Evolutionary conservation across 2,113 vertebrate species (phyloP).

Genomic region (Turdus rufiventris): DNA sequence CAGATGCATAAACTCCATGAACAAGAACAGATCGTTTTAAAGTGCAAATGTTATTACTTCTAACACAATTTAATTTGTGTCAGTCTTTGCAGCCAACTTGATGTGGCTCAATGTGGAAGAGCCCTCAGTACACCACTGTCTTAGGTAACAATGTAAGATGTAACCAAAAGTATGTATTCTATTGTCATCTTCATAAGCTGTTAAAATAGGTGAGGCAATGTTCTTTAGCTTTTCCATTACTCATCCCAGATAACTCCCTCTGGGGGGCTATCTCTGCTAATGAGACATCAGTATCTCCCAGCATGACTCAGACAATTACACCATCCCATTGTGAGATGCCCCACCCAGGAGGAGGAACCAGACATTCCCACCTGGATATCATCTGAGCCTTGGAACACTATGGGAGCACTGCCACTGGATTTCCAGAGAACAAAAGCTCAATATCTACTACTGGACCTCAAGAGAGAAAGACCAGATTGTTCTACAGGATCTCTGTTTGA

Average conservation of each 20-base stretch:
- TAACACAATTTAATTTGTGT: neutral
- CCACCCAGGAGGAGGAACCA: fast-evolving
- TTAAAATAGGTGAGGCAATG: neutral
- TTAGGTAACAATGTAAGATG: neutral
- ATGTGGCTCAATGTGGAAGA: neutral
- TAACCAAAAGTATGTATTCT: neutral
- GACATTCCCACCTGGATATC: neutral
- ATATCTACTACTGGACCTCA: neutral
- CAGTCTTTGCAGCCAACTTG: neutral
- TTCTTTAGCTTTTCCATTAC: neutral
- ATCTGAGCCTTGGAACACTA: neutral
- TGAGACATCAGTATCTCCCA: neutral
- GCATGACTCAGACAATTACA: neutral
- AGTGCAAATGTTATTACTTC: neutral
- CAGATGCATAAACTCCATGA: neutral
- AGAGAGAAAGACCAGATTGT: neutral
- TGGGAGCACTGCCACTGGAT: fast-evolving
- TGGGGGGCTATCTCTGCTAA: neutral
- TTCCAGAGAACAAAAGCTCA: neutral
- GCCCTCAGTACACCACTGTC: fast-evolving
- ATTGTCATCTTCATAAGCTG: neutral
- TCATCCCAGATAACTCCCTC: neutral
- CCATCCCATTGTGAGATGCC: neutral
- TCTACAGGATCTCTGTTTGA: neutral
- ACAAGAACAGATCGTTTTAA: neutral